phyloP scores from a whole-genome alignment of 2,888 invertebrate genomes.

The Himalopsyche tibetana region DNA sequence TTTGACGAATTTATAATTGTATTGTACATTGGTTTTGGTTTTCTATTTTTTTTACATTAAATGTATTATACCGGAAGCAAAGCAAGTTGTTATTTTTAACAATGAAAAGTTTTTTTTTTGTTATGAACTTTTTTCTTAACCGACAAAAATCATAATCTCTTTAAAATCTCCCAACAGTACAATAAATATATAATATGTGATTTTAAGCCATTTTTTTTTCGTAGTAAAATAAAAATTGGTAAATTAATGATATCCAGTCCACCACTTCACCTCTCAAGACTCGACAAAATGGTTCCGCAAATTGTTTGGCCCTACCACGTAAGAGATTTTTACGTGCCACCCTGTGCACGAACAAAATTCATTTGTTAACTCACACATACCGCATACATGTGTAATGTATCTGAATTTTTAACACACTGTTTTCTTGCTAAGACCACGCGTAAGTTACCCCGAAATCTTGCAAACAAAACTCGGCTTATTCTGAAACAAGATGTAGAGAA shows the following conservation, averaged over 20 bases:
- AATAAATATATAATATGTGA: too few relatives aligned
- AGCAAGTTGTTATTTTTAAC: too few relatives aligned
- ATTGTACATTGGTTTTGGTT: too few relatives aligned
- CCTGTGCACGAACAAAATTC: constrained; percentile 18
- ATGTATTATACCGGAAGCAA: too few relatives aligned
- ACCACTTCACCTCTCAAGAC: not conserved
- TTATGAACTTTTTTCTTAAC: too few relatives aligned
- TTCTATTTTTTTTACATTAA: too few relatives aligned
- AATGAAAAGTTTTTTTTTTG: too few relatives aligned
- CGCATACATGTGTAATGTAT: constrained; percentile 27
- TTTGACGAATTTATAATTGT: too few relatives aligned
- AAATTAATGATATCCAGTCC: not conserved
- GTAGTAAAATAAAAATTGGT: too few relatives aligned
- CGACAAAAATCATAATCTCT: too few relatives aligned
- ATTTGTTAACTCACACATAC: constrained; percentile 24
- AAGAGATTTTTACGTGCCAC: constrained; percentile 17
- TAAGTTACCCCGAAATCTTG: not conserved
- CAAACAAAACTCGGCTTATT: not conserved
- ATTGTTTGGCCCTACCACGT: constrained; percentile 26
- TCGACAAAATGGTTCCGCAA: constrained; percentile 3
- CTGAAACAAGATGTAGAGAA: not conserved
- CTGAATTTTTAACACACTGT: constrained; percentile 30
- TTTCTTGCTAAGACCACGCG: constrained; percentile 20
- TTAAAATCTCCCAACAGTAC: too few relatives aligned
- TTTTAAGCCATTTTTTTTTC: too few relatives aligned